Percentiles rank a stretch among this genome's conserved stretches.
These are phyloP conservation scores for Thermophis baileyi DNA, from an alignment of 2,113 vertebrate genomes.

Conservation along the genomic window DNA sequence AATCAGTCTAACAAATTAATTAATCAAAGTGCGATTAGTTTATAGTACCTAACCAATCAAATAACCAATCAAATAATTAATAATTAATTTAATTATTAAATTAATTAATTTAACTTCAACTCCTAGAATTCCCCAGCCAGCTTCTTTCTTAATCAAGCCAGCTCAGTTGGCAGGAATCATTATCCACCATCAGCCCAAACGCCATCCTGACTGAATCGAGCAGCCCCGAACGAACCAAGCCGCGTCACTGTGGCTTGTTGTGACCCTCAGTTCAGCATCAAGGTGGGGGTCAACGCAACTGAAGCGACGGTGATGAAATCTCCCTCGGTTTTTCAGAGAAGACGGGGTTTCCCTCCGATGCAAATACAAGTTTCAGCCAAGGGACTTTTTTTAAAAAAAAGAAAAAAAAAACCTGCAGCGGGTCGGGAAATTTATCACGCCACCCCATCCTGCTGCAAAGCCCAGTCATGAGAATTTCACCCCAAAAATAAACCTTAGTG, in stretches of 20 bases:
- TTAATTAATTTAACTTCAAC: no score
- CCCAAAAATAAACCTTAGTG: not conserved
- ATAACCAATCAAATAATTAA: no score
- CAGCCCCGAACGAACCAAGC: not conserved
- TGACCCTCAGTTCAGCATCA: not conserved
- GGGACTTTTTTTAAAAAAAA: not conserved
- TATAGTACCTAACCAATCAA: no score
- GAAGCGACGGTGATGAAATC: not conserved
- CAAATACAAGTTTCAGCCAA: not conserved
- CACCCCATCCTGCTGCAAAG: not conserved
- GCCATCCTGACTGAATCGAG: not conserved
- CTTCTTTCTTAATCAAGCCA: not conserved
- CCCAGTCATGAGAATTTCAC: not conserved
- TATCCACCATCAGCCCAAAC: not conserved
- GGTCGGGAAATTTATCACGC: not conserved
- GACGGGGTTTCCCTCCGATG: not conserved
- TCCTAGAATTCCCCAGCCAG: no score
- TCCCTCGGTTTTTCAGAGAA: not conserved
- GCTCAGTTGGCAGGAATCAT: not conserved
- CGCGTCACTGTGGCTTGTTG: accelerated
- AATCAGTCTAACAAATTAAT: no score
- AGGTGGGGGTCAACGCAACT: not conserved
- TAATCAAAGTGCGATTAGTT: no score
- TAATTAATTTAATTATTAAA: no score
- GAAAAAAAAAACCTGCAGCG: not conserved